Base-by-base conservation (phyloP, 1,140 invertebrate genomes). In the Tigriopus japonicus region DNA sequence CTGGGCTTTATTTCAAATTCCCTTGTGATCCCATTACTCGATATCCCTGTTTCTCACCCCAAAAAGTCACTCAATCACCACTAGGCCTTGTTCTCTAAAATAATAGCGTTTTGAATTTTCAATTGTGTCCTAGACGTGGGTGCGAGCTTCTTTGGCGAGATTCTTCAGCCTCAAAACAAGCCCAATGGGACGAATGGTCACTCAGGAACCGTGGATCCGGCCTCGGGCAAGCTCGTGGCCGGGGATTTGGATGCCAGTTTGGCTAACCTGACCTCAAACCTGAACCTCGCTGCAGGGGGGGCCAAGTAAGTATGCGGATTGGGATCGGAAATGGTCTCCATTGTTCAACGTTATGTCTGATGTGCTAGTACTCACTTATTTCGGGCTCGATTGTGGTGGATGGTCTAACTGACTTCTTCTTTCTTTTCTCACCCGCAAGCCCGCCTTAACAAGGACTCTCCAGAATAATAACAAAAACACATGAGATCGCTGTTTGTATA, bases 201-300 rank as follows among this genome's bases (percentile, higher is more conserved):
- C 23, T 13, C 28, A 14, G 15, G 28, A 15, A 14, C 35, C n/a
- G 15, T 41, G 15, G 40, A 15, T 17, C 23, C 28, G 14, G n/a
- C 52, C 17, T 41, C 28, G 15, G n/a, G n/a, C 28, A 58, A 60
- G 41, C 15, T 60, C 19, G 42, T 60, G 14, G 23, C 58, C 23
- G 58, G 58, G 15, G 58, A 60, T 52, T 35, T 60, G 45, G 58
- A 60, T 35, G 12, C 58, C 58, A 42, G 28, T n/a, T 41, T 60
- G n/a, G 58, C 58, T 10, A 60, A 60, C 42, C 43, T 60, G 43
- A 52, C 58, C 15, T 60, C 58, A 17, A 60, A 60, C 23, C 58
- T 60, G 5, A 60, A 60, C 28, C 45, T 60, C 21, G 55, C 24
- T 28, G 2, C 15, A 19, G 55, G 55, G 17, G 28, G 15, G 5